A percentile compares a stretch with the other conserved stretches of the same genome.
These are phyloP conservation scores for Crematogaster levior DNA, from an alignment of 2,888 invertebrate genomes.

Conservation along the genomic window DNA sequence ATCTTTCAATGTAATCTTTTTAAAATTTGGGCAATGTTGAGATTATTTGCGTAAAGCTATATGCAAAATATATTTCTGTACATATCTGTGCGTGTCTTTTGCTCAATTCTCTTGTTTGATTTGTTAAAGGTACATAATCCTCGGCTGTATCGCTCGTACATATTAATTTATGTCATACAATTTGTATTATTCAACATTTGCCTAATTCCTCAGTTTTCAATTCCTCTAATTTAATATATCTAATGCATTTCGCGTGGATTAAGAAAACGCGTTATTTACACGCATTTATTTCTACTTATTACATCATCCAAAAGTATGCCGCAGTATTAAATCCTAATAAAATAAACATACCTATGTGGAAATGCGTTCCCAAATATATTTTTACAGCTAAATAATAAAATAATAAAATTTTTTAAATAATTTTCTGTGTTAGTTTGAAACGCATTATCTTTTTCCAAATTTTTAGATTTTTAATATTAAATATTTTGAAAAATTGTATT, in stretches of 20 bases:
- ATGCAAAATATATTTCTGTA: constrained; percentile 52
- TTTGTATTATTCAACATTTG: constrained; percentile 23
- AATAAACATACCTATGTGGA: not conserved
- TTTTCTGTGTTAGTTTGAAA: not conserved
- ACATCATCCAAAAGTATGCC: constrained; percentile 30
- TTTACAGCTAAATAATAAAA: not conserved
- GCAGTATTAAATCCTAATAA: not conserved
- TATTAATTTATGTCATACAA: constrained; percentile 27
- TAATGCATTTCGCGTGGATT: constrained; percentile 19
- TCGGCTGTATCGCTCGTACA: constrained; percentile 17
- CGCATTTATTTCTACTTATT: constrained; percentile 26
- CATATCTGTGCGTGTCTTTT: constrained; percentile 40
- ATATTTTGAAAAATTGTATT: not conserved
- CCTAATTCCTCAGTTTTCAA: constrained; percentile 22
- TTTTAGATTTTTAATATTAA: not conserved
- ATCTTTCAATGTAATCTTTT: constrained; percentile 12
- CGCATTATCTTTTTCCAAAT: not conserved
- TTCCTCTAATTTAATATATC: constrained; percentile 4
- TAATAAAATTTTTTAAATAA: not conserved
- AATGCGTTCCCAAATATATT: not conserved
- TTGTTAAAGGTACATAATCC: constrained; percentile 35
- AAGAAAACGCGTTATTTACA: constrained; percentile 52
- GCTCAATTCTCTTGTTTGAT: constrained; percentile 34
- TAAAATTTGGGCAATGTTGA: constrained; percentile 28
- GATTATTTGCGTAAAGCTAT: constrained; percentile 31